Percentiles rank a stretch among this genome's conserved stretches.
Evolutionary conservation across 1,140 invertebrate species (phyloP).

Genomic region (Delia radicum): DNA sequence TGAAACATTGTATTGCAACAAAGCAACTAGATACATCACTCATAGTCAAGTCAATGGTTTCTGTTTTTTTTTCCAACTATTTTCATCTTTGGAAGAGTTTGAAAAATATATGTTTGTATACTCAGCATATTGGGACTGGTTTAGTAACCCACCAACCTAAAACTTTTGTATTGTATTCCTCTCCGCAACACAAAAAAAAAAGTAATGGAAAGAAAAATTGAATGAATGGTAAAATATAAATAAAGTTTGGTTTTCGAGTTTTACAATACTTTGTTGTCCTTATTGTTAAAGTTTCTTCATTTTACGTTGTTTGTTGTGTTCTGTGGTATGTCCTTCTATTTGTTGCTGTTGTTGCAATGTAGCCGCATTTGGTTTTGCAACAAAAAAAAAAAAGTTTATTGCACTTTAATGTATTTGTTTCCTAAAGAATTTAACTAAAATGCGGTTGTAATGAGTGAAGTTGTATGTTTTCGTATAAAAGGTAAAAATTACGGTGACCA

Average conservation of each 20-base stretch:
- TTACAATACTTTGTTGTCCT: not conserved
- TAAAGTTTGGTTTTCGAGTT: not conserved
- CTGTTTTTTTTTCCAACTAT: constrained; percentile 1
- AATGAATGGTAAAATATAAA: not conserved
- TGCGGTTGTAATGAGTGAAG: not conserved
- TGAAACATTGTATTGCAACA: too few species aligned
- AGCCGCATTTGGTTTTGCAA: too few species aligned
- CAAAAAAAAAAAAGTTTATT: constrained; percentile 16
- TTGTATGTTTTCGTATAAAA: not conserved
- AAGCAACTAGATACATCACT: not conserved
- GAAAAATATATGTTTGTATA: not conserved
- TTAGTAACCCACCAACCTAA: constrained; percentile 12
- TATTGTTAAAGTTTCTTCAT: constrained; percentile 5
- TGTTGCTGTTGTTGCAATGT: not conserved
- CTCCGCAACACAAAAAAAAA: not conserved
- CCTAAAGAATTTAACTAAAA: constrained; percentile 15
- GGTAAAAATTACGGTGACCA: not conserved
- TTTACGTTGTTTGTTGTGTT: not conserved
- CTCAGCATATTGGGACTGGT: not conserved
- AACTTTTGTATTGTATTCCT: not conserved
- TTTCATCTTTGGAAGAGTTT: not conserved
- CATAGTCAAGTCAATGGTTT: not conserved
- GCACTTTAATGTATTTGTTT: constrained; percentile 14
- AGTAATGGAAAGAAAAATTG: not conserved
- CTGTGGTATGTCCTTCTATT: not conserved